Conservation (phyloP, 2,797 vertebrate species). For the Enteromius unitaeniatus region DNA sequence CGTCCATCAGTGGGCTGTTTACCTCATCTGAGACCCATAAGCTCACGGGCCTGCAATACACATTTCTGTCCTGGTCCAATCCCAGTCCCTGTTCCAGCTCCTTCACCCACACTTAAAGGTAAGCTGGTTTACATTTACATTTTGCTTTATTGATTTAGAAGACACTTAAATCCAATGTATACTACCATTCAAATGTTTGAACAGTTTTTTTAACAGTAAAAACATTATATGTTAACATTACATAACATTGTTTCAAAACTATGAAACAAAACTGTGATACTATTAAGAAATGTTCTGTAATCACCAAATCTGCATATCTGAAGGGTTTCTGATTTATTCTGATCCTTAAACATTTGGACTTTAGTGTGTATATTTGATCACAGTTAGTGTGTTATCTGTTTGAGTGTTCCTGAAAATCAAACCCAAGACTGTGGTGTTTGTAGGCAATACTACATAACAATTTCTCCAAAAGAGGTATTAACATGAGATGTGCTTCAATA, state of each 20-base stretch:
- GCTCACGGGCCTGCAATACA: slow-evolving; percentile 91
- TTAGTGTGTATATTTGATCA: background rate
- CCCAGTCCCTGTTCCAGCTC: slow-evolving; percentile 44
- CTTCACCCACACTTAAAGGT: slow-evolving; percentile 58
- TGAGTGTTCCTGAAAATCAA: background rate
- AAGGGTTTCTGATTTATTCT: background rate
- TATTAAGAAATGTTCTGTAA: background rate
- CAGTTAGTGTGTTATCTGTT: background rate
- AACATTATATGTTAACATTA: background rate
- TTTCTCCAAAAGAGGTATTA: background rate
- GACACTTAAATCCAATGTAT: background rate
- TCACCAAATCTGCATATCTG: background rate
- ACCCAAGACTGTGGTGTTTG: background rate
- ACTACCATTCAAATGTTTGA: background rate
- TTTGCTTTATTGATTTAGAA: background rate
- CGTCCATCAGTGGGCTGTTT: slow-evolving; percentile 83
- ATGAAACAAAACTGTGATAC: background rate
- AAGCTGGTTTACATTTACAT: background rate
- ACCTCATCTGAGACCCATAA: slow-evolving; percentile 85
- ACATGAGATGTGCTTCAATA: background rate
- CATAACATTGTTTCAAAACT: background rate
- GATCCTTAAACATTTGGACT: background rate
- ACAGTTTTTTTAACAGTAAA: background rate
- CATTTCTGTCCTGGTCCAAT: slow-evolving; percentile 88
- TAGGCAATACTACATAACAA: background rate